These are phyloP conservation scores for Lordiphosa andalusiaca DNA, from an alignment of 2,888 invertebrate species.

Conservation along the genomic window DNA sequence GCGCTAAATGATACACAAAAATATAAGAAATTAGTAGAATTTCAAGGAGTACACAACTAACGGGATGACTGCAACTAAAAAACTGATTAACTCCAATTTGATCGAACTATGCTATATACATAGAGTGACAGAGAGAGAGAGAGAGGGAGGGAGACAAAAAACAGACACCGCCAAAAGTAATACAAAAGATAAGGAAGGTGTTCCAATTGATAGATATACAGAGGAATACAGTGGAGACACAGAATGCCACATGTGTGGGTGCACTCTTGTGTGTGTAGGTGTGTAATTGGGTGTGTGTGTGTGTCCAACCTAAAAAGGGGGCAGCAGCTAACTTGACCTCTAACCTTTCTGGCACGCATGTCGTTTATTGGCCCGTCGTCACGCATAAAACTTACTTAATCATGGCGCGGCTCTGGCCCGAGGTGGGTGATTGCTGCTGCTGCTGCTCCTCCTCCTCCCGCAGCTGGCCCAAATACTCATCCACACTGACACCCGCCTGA, in stretches of 20 bases:
- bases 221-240: conserved; percentile 26
- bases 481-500: conserved; percentile 54
- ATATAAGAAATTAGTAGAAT: not conserved
- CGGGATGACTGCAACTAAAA: conserved; percentile 3
- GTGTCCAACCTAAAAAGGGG: conserved; percentile 25
- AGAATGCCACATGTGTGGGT: conserved; percentile 13
- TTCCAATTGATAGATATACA: conserved; percentile 32
- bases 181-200: conserved; percentile 32
- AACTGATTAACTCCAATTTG: not conserved
- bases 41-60: conserved; percentile 6
- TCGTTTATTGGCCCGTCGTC: conserved; percentile 53
- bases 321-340: conserved; percentile 38
- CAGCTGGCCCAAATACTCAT: conserved; percentile 49
- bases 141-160: conserved; percentile 28
- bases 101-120: conserved; percentile 40
- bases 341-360: conserved; percentile 38
- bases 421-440: conserved; percentile 8
- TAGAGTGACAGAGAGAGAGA: conserved; percentile 26
- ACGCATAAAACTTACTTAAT: conserved; percentile 75
- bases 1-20: conserved; percentile 82
- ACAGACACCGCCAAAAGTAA: conserved; percentile 58
- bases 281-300: conserved; percentile 19
- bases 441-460: conserved; percentile 34
- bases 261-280: conserved; percentile 8
- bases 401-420: conserved; percentile 63